Evolutionary conservation across 2,888 invertebrate species (phyloP), one percentile per base, ranked within the genome.

Genomic region (Drosophila quinaria): DNA sequence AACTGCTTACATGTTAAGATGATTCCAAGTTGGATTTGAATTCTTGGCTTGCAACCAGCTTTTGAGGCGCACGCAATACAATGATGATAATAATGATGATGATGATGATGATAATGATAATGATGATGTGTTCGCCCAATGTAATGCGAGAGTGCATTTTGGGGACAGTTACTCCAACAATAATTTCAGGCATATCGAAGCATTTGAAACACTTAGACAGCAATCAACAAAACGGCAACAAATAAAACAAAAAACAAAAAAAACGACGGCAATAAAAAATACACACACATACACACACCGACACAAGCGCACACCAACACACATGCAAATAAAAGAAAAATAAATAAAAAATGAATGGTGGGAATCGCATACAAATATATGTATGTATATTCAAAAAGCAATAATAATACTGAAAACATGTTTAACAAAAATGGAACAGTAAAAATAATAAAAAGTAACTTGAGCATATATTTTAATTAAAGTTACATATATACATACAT

Each of bases 361-460:
- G 10, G 13, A 25, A 25, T 25, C 5, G 5, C 25, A 25, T 5
- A 25, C 25, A 25, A 4, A 50, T 56, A 49, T 70, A 76, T 78
- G 74, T 75, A 79, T 89, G 90, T 89, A 90, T 87, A 90, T 85
- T 85, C 89, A 90, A 33, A 33, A 91, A 91, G 90, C 91, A 91
- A 91, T 91, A 91, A 90, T 70, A 81, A 90, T 70, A 81, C 60
- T 72, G 70, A 68, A 65, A 84, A 75, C 44, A 80, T 78, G 75
- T 80, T 81, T 80, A 79, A 74, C 77, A 80, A 70, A 80, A 71
- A 73, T 78, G 77, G 72, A 78, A 65, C 78, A 69, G 70, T 44
- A 59, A 54, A 56, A 41, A 67, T 44, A 67, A 59, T 56, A 49
- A 59, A 61, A 76, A 73, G 64, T 67, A 74, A 80, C 73, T 83